phyloP scores from a whole-genome alignment of 92 coral and sea anemone species.

The Porites cylindrica region DNA sequence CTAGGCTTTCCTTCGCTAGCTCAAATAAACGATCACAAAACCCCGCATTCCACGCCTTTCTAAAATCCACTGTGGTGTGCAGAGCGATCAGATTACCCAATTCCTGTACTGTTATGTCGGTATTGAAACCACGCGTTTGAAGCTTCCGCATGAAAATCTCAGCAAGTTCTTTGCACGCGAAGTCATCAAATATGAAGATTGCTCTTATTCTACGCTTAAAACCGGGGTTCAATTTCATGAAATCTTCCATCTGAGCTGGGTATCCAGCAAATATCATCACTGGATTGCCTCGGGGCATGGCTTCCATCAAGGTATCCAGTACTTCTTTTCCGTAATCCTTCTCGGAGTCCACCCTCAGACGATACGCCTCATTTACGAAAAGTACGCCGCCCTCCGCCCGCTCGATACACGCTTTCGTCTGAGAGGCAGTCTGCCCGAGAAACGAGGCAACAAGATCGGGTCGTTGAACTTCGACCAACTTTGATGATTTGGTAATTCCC shows the following conservation, averaged over 20 bases:
- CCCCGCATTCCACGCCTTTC: not conserved
- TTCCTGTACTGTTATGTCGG: not conserved
- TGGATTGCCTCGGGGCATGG: not conserved
- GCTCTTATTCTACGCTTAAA: not conserved
- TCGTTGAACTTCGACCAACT: not conserved
- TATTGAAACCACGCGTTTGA: not conserved
- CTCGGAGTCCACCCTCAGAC: not conserved
- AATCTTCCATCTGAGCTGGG: not conserved
- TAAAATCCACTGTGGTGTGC: not conserved
- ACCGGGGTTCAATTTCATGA: not conserved
- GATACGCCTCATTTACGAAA: not conserved
- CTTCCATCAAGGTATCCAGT: not conserved
- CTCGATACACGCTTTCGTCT: not conserved
- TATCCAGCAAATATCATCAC: not conserved
- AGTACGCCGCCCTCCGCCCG: not conserved
- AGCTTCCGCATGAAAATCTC: not conserved
- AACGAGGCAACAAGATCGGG: not conserved
- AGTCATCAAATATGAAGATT: not conserved
- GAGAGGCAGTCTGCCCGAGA: not conserved
- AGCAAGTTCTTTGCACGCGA: not conserved
- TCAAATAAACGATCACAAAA: not conserved
- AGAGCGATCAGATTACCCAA: not conserved
- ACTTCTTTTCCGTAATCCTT: not conserved
- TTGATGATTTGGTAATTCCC: not conserved
- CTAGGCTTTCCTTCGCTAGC: too few species aligned